Evolutionary conservation across 2,888 invertebrate species (phyloP).

Genomic region (Tetragnatha montana): DNA sequence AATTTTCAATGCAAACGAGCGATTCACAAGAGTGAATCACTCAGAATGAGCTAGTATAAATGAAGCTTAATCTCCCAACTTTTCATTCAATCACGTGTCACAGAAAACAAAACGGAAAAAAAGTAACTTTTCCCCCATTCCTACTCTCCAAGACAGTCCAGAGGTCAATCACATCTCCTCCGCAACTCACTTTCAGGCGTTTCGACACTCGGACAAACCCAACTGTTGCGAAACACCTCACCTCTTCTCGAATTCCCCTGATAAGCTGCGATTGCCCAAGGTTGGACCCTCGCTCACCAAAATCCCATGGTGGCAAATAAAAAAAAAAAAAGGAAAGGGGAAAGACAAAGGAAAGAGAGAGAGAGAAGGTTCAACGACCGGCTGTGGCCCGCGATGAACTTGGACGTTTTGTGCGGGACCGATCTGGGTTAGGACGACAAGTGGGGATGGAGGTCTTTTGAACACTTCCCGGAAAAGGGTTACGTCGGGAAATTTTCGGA

Average conservation of each 20-base stretch:
- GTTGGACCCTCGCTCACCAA: too few relatives aligned
- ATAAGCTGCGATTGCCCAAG: too few relatives aligned
- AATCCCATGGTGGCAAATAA: slow-evolving; percentile 18
- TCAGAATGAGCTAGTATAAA: slow-evolving; percentile 6
- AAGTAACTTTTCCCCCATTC: too few relatives aligned
- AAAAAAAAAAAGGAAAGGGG: slow-evolving; percentile 41
- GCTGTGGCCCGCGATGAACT: slow-evolving; percentile 65
- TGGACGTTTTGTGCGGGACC: slow-evolving; percentile 57
- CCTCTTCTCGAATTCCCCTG: too few relatives aligned
- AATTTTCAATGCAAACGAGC: too few relatives aligned
- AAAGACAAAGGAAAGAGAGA: not conserved
- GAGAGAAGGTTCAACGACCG: slow-evolving; percentile 58
- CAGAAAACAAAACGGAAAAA: too few relatives aligned
- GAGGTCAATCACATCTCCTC: too few relatives aligned
- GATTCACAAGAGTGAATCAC: not conserved
- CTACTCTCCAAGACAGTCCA: too few relatives aligned
- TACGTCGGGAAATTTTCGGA: slow-evolving; percentile 7
- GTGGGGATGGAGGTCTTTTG: slow-evolving; percentile 64
- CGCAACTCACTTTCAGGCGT: too few relatives aligned
- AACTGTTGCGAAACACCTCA: too few relatives aligned
- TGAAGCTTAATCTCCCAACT: not conserved
- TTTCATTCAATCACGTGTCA: not conserved
- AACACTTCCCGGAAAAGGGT: slow-evolving; percentile 68
- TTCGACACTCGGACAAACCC: too few relatives aligned
- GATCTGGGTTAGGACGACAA: slow-evolving; percentile 67